Evolutionary conservation across 1,140 invertebrate species (phyloP), one percentile per base, ranked within the genome.

Genomic region (Dinoponera quadriceps): DNA sequence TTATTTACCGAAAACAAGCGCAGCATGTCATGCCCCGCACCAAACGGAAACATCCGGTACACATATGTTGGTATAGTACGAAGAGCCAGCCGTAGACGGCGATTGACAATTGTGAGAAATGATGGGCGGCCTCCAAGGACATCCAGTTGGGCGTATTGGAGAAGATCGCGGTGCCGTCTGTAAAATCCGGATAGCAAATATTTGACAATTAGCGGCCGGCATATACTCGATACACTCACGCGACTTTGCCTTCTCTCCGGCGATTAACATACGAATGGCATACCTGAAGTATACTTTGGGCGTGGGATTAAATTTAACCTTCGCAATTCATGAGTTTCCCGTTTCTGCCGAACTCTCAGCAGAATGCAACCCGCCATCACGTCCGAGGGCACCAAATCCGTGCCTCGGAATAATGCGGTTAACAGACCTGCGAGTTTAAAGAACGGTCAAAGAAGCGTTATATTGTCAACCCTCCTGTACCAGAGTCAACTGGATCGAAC

Each of bases 81-180:
- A 97, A 97, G n/a, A 97, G 96, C 97, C 98, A 99, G 1, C 98
- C 97, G 92, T 98, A 99, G n/a, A 96, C 96, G 0, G 97, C 97
- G 88, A 97, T 96, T 0, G 98, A 97, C 87, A 97, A 95, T 90
- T 96, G 96, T 74, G 98, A 94, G 88, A 97, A 98, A 92, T 98
- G 96, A 60, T 95, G 90, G 0, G 97, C 97, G 87, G 96, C 95
- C 82, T 96, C 95, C 60, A 98, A 90, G 85, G 96, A 97, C 97
- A 98, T 98, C 97, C 97, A 98, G 2, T 94, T 93, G 0, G 96
- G 96, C 14, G 95, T 94, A 55, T 95, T 94, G 5, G 94, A 94
- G 90, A 97, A 96, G 54, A 96, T 95, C 68, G 94, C 87, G 14
- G 13, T 57, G 22, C 11, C 18, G 3, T 87, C 86, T 87, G 18